phyloP scores from a whole-genome alignment of 2,797 vertebrate species.

The Prionace glauca region DNA sequence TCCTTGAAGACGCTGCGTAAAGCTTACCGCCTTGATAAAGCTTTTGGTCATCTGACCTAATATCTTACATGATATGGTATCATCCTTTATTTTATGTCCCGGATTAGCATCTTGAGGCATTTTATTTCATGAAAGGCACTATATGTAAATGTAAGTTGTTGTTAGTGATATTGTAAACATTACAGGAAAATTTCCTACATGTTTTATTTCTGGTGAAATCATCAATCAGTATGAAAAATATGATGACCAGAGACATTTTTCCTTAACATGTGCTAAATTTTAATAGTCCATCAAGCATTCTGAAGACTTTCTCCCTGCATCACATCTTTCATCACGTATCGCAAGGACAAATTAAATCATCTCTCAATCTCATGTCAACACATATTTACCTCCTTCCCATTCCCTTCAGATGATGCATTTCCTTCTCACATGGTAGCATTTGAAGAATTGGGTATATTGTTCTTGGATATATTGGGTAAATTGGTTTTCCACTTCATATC shows the following conservation, averaged over 20 bases:
- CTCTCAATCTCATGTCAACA: neutral
- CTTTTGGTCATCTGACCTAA: too few relatives aligned
- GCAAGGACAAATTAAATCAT: neutral
- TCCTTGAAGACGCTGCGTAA: too few relatives aligned
- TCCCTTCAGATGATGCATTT: neutral
- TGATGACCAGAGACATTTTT: neutral
- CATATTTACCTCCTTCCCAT: neutral
- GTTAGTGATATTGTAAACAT: neutral
- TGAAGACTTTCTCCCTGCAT: neutral
- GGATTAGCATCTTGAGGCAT: neutral
- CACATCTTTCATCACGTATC: neutral
- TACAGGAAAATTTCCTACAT: neutral
- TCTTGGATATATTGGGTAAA: too few relatives aligned
- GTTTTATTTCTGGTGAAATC: neutral
- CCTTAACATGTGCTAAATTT: neutral
- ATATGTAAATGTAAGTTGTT: neutral
- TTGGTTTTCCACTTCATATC: neutral
- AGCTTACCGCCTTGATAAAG: too few relatives aligned
- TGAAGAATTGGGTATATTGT: neutral
- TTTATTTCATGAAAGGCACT: neutral
- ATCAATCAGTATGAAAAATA: neutral
- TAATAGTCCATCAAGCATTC: neutral
- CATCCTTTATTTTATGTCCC: too few relatives aligned
- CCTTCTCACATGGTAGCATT: neutral
- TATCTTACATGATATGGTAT: too few relatives aligned